phyloP scores from a whole-genome alignment of 2,797 vertebrate species.

The Typhlichthys subterraneus region DNA sequence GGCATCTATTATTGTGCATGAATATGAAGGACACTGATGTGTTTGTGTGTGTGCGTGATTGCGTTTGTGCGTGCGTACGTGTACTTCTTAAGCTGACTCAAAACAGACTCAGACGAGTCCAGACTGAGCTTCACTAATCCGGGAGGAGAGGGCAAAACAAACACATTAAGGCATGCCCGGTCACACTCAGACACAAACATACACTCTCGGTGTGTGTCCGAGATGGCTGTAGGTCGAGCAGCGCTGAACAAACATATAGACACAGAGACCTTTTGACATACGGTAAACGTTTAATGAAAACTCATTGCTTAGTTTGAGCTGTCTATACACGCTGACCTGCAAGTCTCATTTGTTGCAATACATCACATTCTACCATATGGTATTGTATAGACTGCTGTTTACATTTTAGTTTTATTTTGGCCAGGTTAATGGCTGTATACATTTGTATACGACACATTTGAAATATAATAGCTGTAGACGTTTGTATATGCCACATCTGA shows the following conservation, averaged over 20 bases:
- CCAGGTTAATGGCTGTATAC: conserved; percentile 16
- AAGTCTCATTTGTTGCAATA: no score
- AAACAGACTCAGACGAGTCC: conserved; percentile 60
- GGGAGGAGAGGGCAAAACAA: conserved; percentile 58
- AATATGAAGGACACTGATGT: conserved; percentile 12
- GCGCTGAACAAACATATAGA: conserved; percentile 29
- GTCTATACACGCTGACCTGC: not conserved
- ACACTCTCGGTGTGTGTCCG: conserved; percentile 40
- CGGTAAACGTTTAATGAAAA: not conserved
- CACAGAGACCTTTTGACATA: conserved; percentile 1
- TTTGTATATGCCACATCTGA: no score
- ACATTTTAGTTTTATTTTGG: not conserved
- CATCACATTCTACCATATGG: no score
- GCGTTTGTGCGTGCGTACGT: conserved; percentile 3
- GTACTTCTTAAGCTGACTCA: conserved; percentile 38
- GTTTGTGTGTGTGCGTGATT: not conserved
- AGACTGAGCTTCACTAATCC: conserved; percentile 67
- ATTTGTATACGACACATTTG: not conserved
- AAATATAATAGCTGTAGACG: no score
- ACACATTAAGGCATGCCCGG: conserved; percentile 48
- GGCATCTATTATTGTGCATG: conserved; percentile 12
- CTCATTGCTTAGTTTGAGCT: not conserved
- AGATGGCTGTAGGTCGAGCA: conserved; percentile 23
- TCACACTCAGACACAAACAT: conserved; percentile 53
- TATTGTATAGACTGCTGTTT: no score